Conservation (phyloP, 2,113 vertebrate species). For the Danio rerio region DNA sequence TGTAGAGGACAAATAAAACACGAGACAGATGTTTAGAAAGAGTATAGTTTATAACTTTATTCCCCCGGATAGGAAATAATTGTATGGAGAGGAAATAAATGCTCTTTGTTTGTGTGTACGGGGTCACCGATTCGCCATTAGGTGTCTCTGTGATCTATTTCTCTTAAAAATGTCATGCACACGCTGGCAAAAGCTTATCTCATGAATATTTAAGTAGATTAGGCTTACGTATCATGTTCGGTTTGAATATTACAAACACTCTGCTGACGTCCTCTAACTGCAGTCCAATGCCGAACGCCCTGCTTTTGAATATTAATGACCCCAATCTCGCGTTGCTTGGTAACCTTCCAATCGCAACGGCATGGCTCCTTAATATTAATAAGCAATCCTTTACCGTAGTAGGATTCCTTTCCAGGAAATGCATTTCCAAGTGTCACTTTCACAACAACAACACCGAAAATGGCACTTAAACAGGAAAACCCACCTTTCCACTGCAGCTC, state of each 20-base stretch:
- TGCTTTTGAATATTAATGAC: neutral
- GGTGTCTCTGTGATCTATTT: neutral
- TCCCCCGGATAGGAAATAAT: no score
- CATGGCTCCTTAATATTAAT: constrained; percentile 9
- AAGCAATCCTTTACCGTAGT: neutral
- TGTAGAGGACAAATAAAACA: no score
- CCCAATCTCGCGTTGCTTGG: neutral
- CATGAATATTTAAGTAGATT: neutral
- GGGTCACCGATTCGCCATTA: constrained; percentile 11
- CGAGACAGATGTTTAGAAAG: no score
- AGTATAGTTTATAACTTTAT: no score
- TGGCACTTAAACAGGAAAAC: neutral
- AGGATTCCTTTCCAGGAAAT: constrained; percentile 35
- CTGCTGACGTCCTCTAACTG: neutral
- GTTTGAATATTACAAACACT: neutral
- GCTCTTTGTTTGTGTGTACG: no score
- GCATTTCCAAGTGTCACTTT: neutral
- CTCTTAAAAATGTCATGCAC: constrained; percentile 2
- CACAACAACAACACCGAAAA: neutral
- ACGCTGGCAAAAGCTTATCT: neutral
- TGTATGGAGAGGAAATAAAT: no score
- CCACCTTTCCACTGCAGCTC: neutral
- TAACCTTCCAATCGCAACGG: neutral
- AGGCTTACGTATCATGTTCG: neutral
- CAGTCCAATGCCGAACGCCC: neutral